Evolutionary conservation across 2,797 vertebrate genomes (phyloP).

Genomic region (Acomys russatus): DNA sequence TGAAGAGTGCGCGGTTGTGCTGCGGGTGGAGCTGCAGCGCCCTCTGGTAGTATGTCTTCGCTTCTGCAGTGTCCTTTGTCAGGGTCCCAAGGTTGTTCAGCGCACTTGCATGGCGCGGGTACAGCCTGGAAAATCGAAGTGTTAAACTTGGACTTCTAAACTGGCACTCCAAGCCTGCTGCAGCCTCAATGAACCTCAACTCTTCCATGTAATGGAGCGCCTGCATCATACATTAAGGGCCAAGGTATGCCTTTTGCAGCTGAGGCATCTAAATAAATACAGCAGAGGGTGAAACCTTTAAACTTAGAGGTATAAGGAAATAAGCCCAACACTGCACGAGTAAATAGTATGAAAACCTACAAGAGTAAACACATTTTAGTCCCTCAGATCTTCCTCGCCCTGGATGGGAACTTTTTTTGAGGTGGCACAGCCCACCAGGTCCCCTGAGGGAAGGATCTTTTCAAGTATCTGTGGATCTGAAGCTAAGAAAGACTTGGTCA

Average conservation of each 20-base stretch:
- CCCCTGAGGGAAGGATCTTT: too few relatives aligned
- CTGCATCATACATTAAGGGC: neutral
- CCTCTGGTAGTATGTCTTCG: constrained; percentile 94
- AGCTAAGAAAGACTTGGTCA: neutral
- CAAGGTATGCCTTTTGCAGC: neutral
- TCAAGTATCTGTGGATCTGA: neutral
- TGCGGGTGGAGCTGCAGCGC: constrained; percentile 96
- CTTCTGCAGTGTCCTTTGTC: constrained; percentile 92
- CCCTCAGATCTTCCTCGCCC: neutral
- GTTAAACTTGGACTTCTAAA: neutral
- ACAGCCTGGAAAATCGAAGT: constrained; percentile 90
- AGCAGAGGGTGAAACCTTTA: neutral
- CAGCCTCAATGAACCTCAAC: neutral
- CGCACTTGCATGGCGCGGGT: constrained; percentile 97
- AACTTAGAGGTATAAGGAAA: neutral
- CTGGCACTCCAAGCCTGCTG: neutral
- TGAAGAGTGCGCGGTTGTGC: constrained; percentile 97
- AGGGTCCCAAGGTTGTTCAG: constrained; percentile 98
- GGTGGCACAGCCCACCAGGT: neutral
- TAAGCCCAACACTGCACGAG: neutral
- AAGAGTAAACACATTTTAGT: neutral
- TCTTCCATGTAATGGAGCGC: neutral
- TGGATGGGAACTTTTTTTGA: neutral
- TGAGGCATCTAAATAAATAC: neutral
- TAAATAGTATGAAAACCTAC: neutral